Base-by-base conservation (phyloP, 92 coral and sea anemone genomes). In the Epizoanthus scotinus region DNA sequence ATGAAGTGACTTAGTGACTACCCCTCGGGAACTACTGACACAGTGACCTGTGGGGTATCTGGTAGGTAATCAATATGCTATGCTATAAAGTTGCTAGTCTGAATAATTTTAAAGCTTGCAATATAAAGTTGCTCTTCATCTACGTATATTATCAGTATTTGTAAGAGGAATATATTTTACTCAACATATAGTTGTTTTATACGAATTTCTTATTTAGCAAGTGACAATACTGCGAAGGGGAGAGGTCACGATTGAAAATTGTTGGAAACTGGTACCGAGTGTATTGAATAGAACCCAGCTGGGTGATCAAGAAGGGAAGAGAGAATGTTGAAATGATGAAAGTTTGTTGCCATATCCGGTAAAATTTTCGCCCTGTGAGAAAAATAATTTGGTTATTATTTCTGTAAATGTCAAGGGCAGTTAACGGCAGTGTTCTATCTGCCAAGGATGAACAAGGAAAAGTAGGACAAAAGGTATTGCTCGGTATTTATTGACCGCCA, bases 341-440 rank as follows among this genome's bases (percentile, higher is more conserved):
- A 36, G 60, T 75, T 21, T 21, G 81, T 75, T 75, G n/a, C 55
- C 26, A 42, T 75, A 54, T 73, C 78, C 78, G 78, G 78, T 73
- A 31, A 73, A 54, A 24, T 72, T 55, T 71, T 59, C 31, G 55
- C 13, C 68, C 34, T 74, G 24, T 75, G 81, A 44, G 22, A 52
- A 58, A 75, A 59, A 19, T 59, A 21, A 75, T 36, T 20, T 55
- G 67, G 34, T 44, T 36, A 13, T 21, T 75, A 18, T 25, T 38
- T 58, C 66, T 75, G 81, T 75, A 75, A 75, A 75, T 75, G 81
- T 75, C 81, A 75, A 75, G 61, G 57, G 68, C 38, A 75, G 81
- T 34, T 24, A 75, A 75, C 81, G 81, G 81, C 31, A 59, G 68
- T 38, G 68, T 25, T 58, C 13, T 59, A 26, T 75, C 68, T 75